These are phyloP conservation scores for Eupithecia subfuscata DNA, from an alignment of 2,888 invertebrate species.

Conservation along the genomic window DNA sequence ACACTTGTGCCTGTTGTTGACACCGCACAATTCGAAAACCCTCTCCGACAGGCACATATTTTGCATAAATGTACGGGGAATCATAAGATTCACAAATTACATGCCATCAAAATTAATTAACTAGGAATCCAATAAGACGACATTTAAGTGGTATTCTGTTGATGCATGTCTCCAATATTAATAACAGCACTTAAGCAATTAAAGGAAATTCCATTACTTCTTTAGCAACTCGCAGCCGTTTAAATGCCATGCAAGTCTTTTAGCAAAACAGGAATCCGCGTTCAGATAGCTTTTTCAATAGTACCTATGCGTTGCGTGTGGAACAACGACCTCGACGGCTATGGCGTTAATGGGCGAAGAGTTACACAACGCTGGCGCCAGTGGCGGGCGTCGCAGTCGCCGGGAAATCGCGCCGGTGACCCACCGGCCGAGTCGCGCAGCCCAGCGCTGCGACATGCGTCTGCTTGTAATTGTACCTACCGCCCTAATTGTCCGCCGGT, in stretches of 20 bases:
- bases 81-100: conserved; percentile 13
- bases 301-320: conserved; percentile 60
- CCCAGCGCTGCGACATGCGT: conserved; percentile 51
- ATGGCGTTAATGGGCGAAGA: conserved; percentile 66
- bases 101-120: conserved; percentile 31
- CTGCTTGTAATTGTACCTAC: conserved; percentile 76
- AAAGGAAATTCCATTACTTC: conserved; percentile 34
- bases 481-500: conserved; percentile 77
- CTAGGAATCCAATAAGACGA: conserved; percentile 25
- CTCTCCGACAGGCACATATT: conserved; percentile 1
- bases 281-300: conserved; percentile 51
- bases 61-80: neutral
- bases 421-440: conserved; percentile 72
- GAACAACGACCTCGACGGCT: conserved; percentile 76
- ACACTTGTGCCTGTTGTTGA: conserved; percentile 6
- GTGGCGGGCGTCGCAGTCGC: conserved; percentile 55
- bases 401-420: conserved; percentile 80
- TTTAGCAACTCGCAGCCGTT: conserved; percentile 34
- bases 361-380: conserved; percentile 82
- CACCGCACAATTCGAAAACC: conserved; percentile 4
- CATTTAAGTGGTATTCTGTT: conserved; percentile 21
- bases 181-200: conserved; percentile 31
- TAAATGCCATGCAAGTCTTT: conserved; percentile 34
- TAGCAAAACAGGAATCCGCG: conserved; percentile 48
- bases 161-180: conserved; percentile 30